A percentile compares a stretch with the other conserved stretches of the same genome.
Conservation (phyloP, 2,113 vertebrate genomes). For the Elaphurus davidianus region DNA sequence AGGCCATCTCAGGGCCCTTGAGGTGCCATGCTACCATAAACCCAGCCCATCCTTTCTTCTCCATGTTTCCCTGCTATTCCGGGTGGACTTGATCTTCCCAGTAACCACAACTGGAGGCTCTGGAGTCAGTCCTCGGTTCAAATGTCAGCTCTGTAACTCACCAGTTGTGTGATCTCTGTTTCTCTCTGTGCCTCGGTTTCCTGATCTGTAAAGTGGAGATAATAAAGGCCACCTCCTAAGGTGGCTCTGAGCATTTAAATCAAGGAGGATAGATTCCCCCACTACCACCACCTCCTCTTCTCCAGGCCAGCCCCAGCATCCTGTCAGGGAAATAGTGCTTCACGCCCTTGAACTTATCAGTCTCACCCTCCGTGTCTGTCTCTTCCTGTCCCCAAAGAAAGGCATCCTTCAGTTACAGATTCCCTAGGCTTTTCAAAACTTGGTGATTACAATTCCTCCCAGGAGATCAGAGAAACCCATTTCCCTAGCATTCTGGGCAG, state of each 20-base stretch:
- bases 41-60: neutral
- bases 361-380: constrained; percentile 57
- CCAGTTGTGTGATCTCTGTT: neutral
- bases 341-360: constrained; percentile 71
- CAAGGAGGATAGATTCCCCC: neutral
- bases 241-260: constrained; percentile 13
- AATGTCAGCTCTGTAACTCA: neutral
- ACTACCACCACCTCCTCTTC: constrained; percentile 28
- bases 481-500: constrained; percentile 66
- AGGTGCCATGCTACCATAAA: neutral
- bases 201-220: neutral
- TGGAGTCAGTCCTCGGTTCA: neutral
- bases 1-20: neutral
- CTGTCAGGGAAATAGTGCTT: constrained; percentile 65
- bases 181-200: constrained; percentile 19
- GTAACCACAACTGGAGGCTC: neutral
- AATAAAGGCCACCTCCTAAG: neutral
- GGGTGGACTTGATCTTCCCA: neutral
- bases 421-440: constrained; percentile 64
- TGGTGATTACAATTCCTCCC: constrained; percentile 72
- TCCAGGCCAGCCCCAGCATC: constrained; percentile 54
- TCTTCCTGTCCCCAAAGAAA: constrained; percentile 71
- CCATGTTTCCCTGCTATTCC: neutral
- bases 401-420: constrained; percentile 44
- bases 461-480: constrained; percentile 69